Base-by-base conservation (phyloP, 2,797 vertebrate genomes). In the Parauchenoglanis ngamensis region DNA sequence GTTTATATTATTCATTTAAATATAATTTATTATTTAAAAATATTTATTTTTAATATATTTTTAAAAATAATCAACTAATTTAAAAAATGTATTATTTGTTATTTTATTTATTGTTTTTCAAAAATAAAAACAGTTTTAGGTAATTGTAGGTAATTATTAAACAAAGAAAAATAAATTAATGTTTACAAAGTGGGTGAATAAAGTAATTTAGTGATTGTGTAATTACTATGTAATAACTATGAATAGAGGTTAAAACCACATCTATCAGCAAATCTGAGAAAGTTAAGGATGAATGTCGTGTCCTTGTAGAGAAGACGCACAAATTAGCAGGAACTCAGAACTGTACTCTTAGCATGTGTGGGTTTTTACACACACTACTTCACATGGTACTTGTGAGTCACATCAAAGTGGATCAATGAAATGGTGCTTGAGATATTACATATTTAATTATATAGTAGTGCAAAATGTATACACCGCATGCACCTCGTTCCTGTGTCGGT, bases 191-290 rank as follows among this genome's bases (percentile, higher is more conserved):
- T 54, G 8, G 3, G 7, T 19, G 25, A 28, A 76, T 76, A 7
- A 52, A 23, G 21, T 12, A 44, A 28, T 3, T 7, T 54, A 52
- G 28, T 28, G 28, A 31, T 54, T 49, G 19, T 85, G 54, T 75
- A 49, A 49, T 85, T 75, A 85, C 54, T 28, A 23, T 28, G 83
- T 73, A 72, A 46, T 84, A 44, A 59, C 63, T 73, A 40, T 59
- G 21, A 59, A 79, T 25, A 15, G 2, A 4, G 2, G 31, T 59
- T 25, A 3, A 54, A n/a, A 1, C 3, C 40, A 77, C 2, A 7
- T 17, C 23, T 46, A 77, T 56, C 7, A 8, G 25, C 17, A 7
- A n/a, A n/a, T 75, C 46, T 1, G 19, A 46, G 19, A 5, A 73
- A 44, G 25, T 76, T 8, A 23, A 54, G 46, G 25, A 76, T 1